phyloP scores from a whole-genome alignment of 2,888 invertebrate genomes.

The Caenorhabditis becei region DNA sequence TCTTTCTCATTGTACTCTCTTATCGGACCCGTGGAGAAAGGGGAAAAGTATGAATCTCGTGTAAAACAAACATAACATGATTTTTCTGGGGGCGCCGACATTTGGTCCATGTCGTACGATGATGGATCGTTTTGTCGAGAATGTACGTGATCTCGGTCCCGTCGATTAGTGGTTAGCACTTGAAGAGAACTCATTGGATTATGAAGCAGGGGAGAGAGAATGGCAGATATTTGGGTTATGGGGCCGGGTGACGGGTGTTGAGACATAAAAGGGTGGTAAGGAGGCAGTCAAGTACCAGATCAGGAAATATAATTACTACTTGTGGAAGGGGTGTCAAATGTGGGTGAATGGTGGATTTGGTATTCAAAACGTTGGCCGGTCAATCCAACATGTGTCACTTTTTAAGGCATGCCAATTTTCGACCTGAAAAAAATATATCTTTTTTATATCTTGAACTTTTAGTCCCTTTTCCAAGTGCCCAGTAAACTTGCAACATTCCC shows the following conservation, averaged over 20 bases:
- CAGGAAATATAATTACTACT: conserved; percentile 14
- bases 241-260: neutral
- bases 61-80: conserved; percentile 57
- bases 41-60: conserved; percentile 55
- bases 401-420: neutral
- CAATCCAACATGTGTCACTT: neutral
- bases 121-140: conserved; percentile 43
- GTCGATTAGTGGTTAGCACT: conserved; percentile 60
- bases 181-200: conserved; percentile 42
- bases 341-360: conserved; percentile 1
- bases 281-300: conserved; percentile 9
- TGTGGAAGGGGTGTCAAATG: conserved; percentile 28
- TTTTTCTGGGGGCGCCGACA: conserved; percentile 12
- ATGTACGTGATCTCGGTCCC: conserved; percentile 31
- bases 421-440: too few species aligned
- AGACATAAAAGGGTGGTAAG: neutral
- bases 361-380: neutral
- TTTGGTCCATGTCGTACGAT: conserved; percentile 46
- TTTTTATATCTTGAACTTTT: too few species aligned
- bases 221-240: neutral
- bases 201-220: neutral
- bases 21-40: conserved; percentile 36
- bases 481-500: neutral
- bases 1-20: conserved; percentile 50
- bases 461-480: neutral